These are phyloP conservation scores for Microplitis deprimator DNA, from an alignment of 2,888 invertebrate genomes.

Conservation along the genomic window DNA sequence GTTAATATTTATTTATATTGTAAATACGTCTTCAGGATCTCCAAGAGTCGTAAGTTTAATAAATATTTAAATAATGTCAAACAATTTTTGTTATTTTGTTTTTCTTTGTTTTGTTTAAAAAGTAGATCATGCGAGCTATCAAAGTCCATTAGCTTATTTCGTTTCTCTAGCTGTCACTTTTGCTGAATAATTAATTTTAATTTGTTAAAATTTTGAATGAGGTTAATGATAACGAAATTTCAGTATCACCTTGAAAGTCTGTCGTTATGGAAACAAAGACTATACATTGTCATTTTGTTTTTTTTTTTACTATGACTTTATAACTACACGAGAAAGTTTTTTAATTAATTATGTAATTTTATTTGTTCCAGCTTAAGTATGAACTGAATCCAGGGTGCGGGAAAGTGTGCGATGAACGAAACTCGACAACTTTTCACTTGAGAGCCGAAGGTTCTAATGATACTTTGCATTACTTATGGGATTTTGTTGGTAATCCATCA, in stretches of 20 bases:
- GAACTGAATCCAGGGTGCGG: slow-evolving; percentile 66
- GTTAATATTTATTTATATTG: not conserved
- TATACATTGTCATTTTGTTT: not conserved
- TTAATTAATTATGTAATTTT: not conserved
- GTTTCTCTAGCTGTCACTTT: not conserved
- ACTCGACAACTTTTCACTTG: slow-evolving; percentile 73
- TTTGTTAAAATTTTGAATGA: not conserved
- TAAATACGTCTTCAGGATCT: not conserved
- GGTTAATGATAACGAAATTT: not conserved
- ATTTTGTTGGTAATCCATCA: slow-evolving; percentile 77
- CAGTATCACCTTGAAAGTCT: not conserved
- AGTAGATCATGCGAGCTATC: not conserved
- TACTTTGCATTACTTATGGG: slow-evolving; percentile 79
- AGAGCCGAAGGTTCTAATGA: slow-evolving; percentile 75
- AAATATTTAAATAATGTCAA: not conserved
- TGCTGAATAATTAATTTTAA: not conserved
- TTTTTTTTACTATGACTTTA: not conserved
- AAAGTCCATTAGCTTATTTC: not conserved
- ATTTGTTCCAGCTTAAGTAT: slow-evolving; percentile 59
- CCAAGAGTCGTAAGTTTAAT: not conserved
- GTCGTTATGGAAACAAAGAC: not conserved
- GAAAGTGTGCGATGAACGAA: slow-evolving; percentile 60
- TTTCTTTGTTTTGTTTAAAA: not conserved
- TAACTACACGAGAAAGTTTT: not conserved
- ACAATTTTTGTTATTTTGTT: not conserved